phyloP scores from a whole-genome alignment of 1,140 invertebrate genomes.

The Scylla paramamosain region DNA sequence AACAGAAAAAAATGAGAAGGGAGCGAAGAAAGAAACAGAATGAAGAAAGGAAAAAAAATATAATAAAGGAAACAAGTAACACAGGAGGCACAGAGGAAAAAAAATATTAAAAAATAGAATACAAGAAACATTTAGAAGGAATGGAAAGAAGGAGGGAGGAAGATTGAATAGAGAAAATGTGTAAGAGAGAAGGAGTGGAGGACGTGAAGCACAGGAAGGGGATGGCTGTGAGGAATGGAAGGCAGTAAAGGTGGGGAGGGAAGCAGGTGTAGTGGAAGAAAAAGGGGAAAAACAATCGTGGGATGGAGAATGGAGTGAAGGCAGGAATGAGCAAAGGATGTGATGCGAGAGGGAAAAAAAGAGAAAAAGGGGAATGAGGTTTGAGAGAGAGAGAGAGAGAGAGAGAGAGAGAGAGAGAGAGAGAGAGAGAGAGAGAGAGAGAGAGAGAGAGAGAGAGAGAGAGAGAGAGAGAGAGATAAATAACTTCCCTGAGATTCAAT shows the following conservation, averaged over 20 bases:
- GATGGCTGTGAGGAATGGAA: neutral
- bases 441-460: neutral
- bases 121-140: neutral
- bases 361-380: neutral
- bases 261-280: neutral
- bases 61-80: too few species aligned
- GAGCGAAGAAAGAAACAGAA: neutral
- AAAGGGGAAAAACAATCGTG: neutral
- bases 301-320: neutral
- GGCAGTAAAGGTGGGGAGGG: neutral
- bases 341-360: neutral
- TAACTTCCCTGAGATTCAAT: neutral
- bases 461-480: neutral
- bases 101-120: too few species aligned
- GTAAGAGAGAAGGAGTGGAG: too few species aligned
- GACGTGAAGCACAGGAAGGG: neutral
- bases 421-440: neutral
- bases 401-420: neutral
- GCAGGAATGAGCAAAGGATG: neutral
- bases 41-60: neutral
- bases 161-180: neutral
- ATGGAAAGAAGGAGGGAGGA: neutral
- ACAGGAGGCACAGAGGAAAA: too few species aligned
- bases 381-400: neutral
- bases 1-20: neutral